Evolutionary conservation across 2,113 vertebrate species (phyloP).

Genomic region (Halichoerus grypus): DNA sequence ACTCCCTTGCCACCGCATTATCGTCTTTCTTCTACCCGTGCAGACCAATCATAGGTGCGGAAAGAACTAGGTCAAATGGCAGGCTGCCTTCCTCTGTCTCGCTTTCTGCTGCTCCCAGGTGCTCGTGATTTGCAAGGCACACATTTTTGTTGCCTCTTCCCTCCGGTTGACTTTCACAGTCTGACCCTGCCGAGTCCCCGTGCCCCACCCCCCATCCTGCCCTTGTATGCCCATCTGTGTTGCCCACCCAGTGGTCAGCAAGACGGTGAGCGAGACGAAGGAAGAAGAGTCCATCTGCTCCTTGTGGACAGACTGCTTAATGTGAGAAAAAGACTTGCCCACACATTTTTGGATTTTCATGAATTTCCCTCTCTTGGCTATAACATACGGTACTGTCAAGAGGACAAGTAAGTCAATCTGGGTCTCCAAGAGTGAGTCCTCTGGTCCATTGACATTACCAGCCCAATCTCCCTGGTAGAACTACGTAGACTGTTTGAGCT

Average conservation of each 20-base stretch:
- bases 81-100: neutral
- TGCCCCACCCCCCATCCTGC: neutral
- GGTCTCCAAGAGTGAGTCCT: slow-evolving; percentile 18
- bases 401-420: slow-evolving; percentile 17
- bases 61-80: slow-evolving; percentile 18
- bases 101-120: neutral
- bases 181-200: neutral
- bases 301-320: neutral
- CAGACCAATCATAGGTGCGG: slow-evolving; percentile 7
- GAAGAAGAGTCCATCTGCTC: slow-evolving; percentile 2
- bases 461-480: slow-evolving; percentile 1
- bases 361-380: slow-evolving; percentile 1
- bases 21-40: slow-evolving; percentile 11
- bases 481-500: neutral
- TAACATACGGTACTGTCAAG: neutral
- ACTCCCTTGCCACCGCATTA: neutral
- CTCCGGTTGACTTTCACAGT: slow-evolving; percentile 40
- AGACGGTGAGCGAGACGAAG: neutral
- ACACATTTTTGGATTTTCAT: neutral
- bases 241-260: slow-evolving; percentile 27
- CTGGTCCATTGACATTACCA: neutral
- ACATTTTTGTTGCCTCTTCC: slow-evolving; percentile 50
- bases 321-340: neutral
- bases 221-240: neutral
- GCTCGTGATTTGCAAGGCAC: neutral